Evolutionary conservation across 2,888 invertebrate species (phyloP).

Genomic region (Stenotaenia linearis): DNA sequence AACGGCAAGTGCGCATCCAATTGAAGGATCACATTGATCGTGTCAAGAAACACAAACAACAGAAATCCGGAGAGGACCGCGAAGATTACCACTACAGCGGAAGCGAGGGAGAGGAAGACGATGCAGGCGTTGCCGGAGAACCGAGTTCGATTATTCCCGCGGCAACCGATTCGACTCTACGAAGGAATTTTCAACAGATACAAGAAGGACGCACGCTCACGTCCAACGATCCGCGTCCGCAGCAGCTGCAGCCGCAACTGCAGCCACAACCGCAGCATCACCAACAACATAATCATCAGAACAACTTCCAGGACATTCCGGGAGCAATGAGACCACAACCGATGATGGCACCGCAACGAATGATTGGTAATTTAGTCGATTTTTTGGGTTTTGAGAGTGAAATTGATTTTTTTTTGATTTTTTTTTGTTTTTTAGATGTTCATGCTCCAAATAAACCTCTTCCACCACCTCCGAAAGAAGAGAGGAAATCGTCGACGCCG

Average conservation of each 20-base stretch:
- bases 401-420: no score
- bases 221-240: slow-evolving; percentile 35
- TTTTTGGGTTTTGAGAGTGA: neutral
- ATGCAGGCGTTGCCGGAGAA: slow-evolving; percentile 83
- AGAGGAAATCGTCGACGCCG: slow-evolving; percentile 44
- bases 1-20: slow-evolving; percentile 95
- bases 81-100: slow-evolving; percentile 68
- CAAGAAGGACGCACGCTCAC: slow-evolving; percentile 55
- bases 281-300: slow-evolving; percentile 38
- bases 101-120: slow-evolving; percentile 91
- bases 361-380: slow-evolving; percentile 57
- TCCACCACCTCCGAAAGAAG: slow-evolving; percentile 64
- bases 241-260: neutral
- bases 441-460: slow-evolving; percentile 62
- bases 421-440: neutral
- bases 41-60: slow-evolving; percentile 74
- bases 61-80: slow-evolving; percentile 38
- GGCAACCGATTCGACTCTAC: slow-evolving; percentile 85
- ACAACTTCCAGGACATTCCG: slow-evolving; percentile 32
- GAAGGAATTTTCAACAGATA: slow-evolving; percentile 96
- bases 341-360: slow-evolving; percentile 68
- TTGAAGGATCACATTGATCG: slow-evolving; percentile 98
- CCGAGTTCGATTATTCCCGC: slow-evolving; percentile 88
- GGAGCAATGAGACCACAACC: slow-evolving; percentile 28
- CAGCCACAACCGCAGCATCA: neutral